These are phyloP conservation scores for Holothuria glaberrima DNA, from an alignment of 35 echinoderm and acorn worm genomes.

Conservation along the genomic window DNA sequence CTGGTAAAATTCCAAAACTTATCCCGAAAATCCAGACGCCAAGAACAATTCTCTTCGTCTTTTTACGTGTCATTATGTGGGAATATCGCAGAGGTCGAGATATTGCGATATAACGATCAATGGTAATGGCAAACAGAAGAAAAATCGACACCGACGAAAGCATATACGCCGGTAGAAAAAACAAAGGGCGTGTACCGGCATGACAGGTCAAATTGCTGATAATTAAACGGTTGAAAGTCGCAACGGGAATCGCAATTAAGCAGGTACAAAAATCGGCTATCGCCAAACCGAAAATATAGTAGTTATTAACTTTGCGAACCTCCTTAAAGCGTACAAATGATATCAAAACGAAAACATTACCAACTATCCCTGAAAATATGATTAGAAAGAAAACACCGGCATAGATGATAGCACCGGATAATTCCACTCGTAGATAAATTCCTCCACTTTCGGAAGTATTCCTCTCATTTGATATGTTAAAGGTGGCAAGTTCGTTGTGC, in stretches of 20 bases:
- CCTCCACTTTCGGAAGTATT: no score
- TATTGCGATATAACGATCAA: slow-evolving; percentile 48
- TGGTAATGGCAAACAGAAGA: background rate
- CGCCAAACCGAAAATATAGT: slow-evolving; percentile 15
- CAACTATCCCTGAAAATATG: background rate
- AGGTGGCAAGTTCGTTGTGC: no score
- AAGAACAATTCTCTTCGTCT: background rate
- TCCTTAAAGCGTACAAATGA: slow-evolving; percentile 38
- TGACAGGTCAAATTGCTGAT: slow-evolving; percentile 7
- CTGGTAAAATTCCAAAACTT: background rate
- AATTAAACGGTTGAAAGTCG: slow-evolving; percentile 2
- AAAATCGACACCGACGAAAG: background rate
- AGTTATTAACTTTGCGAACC: slow-evolving; percentile 31
- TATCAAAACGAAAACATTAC: background rate
- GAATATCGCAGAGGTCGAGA: slow-evolving; percentile 22
- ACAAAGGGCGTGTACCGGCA: background rate
- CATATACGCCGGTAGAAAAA: slow-evolving; percentile 39
- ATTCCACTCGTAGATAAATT: no score
- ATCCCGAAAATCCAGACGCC: background rate
- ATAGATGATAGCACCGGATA: slow-evolving; percentile 1
- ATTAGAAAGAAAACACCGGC: background rate
- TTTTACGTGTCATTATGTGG: slow-evolving; percentile 11
- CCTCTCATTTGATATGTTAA: no score
- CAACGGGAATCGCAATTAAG: background rate
- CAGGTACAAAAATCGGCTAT: slow-evolving; percentile 13